A percentile compares a stretch with the other conserved stretches of the same genome.
phyloP scores from a whole-genome alignment of 2,113 vertebrate genomes.

The Geococcyx californianus region DNA sequence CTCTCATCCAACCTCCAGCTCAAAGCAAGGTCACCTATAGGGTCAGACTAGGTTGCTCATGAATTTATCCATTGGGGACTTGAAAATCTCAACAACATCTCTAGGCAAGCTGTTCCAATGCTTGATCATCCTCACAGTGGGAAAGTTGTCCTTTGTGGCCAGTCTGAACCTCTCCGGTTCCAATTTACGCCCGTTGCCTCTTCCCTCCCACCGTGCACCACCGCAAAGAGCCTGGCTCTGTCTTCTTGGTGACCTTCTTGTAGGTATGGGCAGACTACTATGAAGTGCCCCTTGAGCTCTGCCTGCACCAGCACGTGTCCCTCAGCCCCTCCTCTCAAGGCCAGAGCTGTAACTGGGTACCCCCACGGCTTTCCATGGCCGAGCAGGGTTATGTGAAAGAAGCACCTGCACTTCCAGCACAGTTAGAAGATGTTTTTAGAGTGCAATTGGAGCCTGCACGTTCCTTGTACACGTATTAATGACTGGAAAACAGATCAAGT shows the following conservation, averaged over 20 bases:
- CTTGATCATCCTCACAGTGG: neutral
- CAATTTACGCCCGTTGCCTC: neutral
- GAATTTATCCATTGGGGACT: neutral
- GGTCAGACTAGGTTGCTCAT: neutral
- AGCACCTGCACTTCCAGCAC: neutral
- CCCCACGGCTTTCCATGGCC: neutral
- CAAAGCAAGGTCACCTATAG: neutral
- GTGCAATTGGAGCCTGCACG: rapidly evolving
- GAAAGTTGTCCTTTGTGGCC: neutral
- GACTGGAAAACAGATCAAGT: neutral
- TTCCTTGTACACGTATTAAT: neutral
- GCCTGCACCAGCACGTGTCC: neutral
- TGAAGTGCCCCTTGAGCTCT: neutral
- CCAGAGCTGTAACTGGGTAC: neutral
- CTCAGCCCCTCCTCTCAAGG: neutral
- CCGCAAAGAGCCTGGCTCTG: too few relatives aligned
- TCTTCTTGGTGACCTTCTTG: neutral
- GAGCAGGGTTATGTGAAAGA: neutral
- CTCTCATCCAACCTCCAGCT: neutral
- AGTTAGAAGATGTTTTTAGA: neutral
- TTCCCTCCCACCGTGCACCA: neutral
- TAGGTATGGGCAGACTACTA: neutral
- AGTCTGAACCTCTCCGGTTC: neutral
- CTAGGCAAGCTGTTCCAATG: neutral
- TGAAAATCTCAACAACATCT: neutral